Evolutionary conservation across 2,113 vertebrate species (phyloP), one percentile per base, ranked within the genome.

Genomic region (Neogobius melanostomus): DNA sequence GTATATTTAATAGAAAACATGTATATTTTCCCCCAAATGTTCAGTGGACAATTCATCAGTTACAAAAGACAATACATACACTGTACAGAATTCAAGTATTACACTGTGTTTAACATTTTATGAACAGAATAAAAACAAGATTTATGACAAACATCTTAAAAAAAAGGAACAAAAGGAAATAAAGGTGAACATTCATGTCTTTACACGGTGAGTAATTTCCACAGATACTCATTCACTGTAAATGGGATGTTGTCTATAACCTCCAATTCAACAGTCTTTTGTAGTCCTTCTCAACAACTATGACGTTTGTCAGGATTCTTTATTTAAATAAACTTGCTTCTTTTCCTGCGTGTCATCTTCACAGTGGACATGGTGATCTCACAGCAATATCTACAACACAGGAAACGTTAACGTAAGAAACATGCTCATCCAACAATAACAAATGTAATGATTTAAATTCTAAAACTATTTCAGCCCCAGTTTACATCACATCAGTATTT

Each of bases 361-460:
- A 42, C 17, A 67, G 17, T 46, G 54, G 43, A 57, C 47, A 16
- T 62, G 15, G 16, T 0, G 15, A 50, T 11, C 47, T 28, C 43
- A 68, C 7, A 36, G 15, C 68, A 75, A 86, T 81, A 68, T 79
- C 86, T 88, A 77, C 7, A 79, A 77, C 57, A 79, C 8, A 83
- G 7, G 6, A 59, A 56, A 21, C 5, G 61, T 66, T 3, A 43
- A 78, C 5, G 42, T 71, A n/a, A 28, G 0, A 45, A 59, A 59
- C 8, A 11, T 57, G 11, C 12, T 14, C 1, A 54, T 6, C 7
- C 21, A 11, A 16, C 8, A 57, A 11, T 28, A 12, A 36, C 6
- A 36, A n/a, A 16, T 15, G 17, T 4, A 49, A 11, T 49, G 14
- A n/a, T 6, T 51, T 51, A n/a, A 15, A 51, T 15, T 11, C n/a